Evolutionary conservation across 2,797 vertebrate genomes (phyloP).

Genomic region (Melanogrammus aeglefinus): DNA sequence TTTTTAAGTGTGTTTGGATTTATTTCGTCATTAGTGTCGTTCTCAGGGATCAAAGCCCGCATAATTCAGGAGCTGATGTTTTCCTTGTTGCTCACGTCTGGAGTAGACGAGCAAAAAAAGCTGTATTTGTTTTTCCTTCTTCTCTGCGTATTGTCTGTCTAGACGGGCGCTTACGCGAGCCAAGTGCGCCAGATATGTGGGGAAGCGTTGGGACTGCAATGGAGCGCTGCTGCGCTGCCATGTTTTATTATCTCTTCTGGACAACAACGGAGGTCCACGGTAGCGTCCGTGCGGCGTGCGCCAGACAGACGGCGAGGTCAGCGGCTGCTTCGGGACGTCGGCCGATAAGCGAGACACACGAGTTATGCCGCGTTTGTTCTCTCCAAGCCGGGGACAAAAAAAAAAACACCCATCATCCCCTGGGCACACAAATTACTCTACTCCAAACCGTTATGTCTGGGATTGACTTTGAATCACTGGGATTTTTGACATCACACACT

Average conservation of each 20-base stretch:
- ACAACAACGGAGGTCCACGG: neutral
- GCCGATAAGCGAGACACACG: neutral
- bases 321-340: neutral
- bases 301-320: neutral
- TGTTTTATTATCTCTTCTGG: neutral
- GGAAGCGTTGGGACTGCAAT: constrained; percentile 8
- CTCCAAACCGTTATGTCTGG: neutral
- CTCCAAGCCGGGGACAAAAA: neutral
- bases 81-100: neutral
- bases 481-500: neutral
- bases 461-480: neutral
- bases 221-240: neutral
- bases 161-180: neutral
- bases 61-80: neutral
- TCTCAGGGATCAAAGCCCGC: neutral
- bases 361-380: neutral
- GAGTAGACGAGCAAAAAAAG: neutral
- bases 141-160: constrained; percentile 10
- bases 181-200: neutral
- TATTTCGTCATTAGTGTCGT: neutral
- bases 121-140: neutral
- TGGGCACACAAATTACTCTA: too few species aligned
- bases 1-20: neutral
- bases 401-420: neutral
- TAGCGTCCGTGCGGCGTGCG: neutral